A percentile compares a stretch with the other conserved stretches of the same genome.
phyloP scores from a whole-genome alignment of 2,113 vertebrate genomes.

The Ictidomys tridecemlineatus region DNA sequence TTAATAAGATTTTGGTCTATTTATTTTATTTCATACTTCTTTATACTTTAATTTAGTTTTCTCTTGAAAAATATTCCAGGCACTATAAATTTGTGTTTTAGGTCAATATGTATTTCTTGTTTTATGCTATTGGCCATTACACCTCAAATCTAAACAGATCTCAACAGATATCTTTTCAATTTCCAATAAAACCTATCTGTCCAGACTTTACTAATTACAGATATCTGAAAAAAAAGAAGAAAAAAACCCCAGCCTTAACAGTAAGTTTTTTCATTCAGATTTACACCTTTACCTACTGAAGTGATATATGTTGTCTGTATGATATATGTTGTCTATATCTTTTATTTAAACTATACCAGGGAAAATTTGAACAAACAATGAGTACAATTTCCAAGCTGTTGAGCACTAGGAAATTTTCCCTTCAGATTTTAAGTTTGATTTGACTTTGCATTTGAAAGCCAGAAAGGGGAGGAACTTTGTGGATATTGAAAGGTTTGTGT shows the following conservation, averaged over 20 bases:
- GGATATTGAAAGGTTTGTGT: neutral
- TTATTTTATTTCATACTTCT: neutral
- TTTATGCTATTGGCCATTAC: neutral
- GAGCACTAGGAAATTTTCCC: neutral
- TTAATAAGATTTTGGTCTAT: neutral
- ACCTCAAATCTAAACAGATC: neutral
- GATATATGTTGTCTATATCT: neutral
- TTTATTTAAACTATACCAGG: neutral
- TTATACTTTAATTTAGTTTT: slow-evolving; percentile 50
- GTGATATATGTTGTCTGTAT: neutral
- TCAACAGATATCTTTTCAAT: neutral
- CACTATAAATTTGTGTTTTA: neutral
- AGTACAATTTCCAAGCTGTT: neutral
- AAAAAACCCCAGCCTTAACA: neutral
- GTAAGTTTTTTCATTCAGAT: neutral
- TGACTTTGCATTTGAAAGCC: slow-evolving; percentile 16
- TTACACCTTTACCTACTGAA: neutral
- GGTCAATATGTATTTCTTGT: neutral
- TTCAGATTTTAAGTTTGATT: neutral
- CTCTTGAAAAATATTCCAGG: neutral
- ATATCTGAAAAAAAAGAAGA: neutral
- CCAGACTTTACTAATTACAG: neutral
- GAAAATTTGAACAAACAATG: neutral
- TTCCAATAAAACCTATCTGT: neutral
- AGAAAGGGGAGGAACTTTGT: neutral